Evolutionary conservation across 2,113 vertebrate genomes (phyloP).

Genomic region (Carlito syrichta): DNA sequence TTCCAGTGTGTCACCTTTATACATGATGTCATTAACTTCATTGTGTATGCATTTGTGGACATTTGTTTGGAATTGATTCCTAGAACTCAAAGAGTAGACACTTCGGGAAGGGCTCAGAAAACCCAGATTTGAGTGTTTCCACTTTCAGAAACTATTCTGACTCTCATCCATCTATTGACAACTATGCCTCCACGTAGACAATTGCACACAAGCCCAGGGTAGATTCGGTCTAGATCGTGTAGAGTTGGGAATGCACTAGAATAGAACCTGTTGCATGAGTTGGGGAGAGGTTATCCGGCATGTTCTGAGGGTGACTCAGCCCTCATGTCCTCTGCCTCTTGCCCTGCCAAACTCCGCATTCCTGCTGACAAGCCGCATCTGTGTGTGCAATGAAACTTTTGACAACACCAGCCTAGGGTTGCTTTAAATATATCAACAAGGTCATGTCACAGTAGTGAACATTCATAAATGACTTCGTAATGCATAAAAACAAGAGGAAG

Average conservation of each 20-base stretch:
- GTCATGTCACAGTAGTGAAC: constrained; percentile 19
- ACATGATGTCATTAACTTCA: background rate
- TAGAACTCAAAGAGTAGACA: background rate
- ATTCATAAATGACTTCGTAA: constrained; percentile 51
- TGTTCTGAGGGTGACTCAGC: background rate
- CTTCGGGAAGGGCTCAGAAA: background rate
- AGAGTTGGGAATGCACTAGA: background rate
- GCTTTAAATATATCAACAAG: constrained; percentile 53
- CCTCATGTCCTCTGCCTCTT: background rate
- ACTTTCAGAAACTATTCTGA: background rate
- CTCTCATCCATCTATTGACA: background rate
- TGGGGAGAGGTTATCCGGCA: background rate
- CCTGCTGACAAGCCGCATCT: constrained; percentile 4
- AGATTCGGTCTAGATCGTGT: background rate
- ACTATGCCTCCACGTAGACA: background rate
- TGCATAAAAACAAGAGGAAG: constrained; percentile 36
- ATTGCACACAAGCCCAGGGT: background rate
- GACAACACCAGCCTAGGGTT: background rate
- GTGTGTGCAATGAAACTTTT: background rate
- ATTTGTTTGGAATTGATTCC: background rate
- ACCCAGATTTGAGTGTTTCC: background rate
- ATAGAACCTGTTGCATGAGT: background rate
- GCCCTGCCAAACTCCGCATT: background rate
- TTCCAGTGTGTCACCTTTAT: background rate
- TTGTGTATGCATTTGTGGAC: background rate